phyloP scores from a whole-genome alignment of 2,888 invertebrate genomes.

The Chaitophorus viminalis region DNA sequence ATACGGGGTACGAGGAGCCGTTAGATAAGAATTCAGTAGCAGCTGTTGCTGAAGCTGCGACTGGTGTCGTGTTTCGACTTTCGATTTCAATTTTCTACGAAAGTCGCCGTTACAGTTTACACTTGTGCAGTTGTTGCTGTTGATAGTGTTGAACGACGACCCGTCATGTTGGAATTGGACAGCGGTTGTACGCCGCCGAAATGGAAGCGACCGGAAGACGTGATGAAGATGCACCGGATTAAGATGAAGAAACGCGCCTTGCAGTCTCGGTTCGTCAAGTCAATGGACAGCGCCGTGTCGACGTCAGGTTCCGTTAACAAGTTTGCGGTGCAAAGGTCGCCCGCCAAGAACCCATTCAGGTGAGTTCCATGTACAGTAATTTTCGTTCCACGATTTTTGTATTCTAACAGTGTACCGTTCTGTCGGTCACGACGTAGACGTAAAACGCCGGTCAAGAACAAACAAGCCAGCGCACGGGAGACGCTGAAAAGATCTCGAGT shows the following conservation, averaged over 20 bases:
- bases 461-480: not conserved
- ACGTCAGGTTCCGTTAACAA: not conserved
- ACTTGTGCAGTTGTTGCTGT: no score
- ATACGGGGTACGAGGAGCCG: no score
- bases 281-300: constrained; percentile 17
- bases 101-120: not conserved
- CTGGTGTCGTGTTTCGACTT: not conserved
- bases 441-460: constrained; percentile 53
- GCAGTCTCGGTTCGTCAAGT: constrained; percentile 73
- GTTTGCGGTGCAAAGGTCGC: constrained; percentile 20
- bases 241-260: constrained; percentile 82
- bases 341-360: constrained; percentile 64
- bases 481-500: constrained; percentile 25
- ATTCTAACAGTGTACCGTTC: no score
- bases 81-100: not conserved
- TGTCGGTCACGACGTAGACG: constrained; percentile 10
- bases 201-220: constrained; percentile 72
- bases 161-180: constrained; percentile 54
- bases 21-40: not conserved
- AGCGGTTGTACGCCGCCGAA: constrained; percentile 65
- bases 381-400: not conserved
- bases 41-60: no score
- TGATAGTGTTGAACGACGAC: not conserved
- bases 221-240: constrained; percentile 80
- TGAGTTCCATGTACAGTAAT: constrained; percentile 16